Evolutionary conservation across 2,797 vertebrate genomes (phyloP), one percentile per base, ranked within the genome.

Genomic region (Aeoliscus strigatus): DNA sequence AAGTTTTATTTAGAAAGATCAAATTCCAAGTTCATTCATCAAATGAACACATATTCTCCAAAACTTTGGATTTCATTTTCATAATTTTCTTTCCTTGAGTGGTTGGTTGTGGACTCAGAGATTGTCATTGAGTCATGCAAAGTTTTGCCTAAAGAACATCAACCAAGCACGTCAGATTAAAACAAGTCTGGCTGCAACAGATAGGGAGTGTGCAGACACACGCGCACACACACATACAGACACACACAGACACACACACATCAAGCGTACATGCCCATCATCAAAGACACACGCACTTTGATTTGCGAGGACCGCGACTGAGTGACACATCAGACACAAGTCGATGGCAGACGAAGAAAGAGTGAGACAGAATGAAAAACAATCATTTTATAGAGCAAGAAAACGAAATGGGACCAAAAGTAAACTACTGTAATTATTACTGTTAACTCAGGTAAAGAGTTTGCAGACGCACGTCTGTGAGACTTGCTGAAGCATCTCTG

Each of bases 131-230:
- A 82, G 75, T 81, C 79, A 76, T 63, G 75, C 73, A 79, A 80
- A 79, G 71, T 82, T 84, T 83, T 64, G 77, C 70, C 71, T 62
- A 51, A 74, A 74, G 69, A 77, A 78, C 46, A 46, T 75, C 81
- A 86, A 63, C 79, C 79, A 77, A 78, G 77, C 79, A 79, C 36
- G 73, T 80, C 81, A 83, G 81, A 82, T 84, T 82, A 86, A 70
- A 60, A 78, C 69, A 67, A 69, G 73, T 71, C 80, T 83, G 75
- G 66, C 68, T 77, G 41, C 56, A 61, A 64, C 34, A 77, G 75
- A 83, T 75, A 81, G 56, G 75, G 11, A 12, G 10, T 3, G 12
- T 15, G 27, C 59, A 37, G 58, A 29, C 35, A 26, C 44, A 42
- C 39, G 35, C 34, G 13, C 28, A 38, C 28, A 43, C 3, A 9